Evolutionary conservation across 2,113 vertebrate genomes (phyloP).

Genomic region (Petrocephalus zakoni): DNA sequence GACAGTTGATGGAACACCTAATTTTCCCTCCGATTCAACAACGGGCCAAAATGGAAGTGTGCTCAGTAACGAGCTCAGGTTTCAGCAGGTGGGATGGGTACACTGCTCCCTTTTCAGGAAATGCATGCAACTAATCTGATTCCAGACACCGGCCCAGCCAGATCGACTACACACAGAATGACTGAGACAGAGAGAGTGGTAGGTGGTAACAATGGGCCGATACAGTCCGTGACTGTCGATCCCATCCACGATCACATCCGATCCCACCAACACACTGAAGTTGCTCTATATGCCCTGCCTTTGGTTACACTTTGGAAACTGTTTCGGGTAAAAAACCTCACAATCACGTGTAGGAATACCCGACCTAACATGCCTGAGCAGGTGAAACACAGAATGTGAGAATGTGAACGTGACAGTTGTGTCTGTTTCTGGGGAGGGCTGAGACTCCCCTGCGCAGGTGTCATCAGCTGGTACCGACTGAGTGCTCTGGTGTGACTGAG

Average conservation of each 20-base stretch:
- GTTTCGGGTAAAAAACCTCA: not conserved
- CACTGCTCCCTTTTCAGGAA: constrained; percentile 20
- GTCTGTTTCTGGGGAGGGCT: too few species aligned
- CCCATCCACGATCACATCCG: too few species aligned
- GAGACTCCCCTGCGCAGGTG: not conserved
- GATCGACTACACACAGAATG: not conserved
- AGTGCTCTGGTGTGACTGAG: too few species aligned
- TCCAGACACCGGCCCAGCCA: not conserved
- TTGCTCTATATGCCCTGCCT: not conserved
- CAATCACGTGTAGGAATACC: not conserved
- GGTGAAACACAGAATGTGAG: not conserved
- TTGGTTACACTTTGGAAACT: not conserved
- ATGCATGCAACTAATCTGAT: not conserved
- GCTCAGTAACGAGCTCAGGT: constrained; percentile 11
- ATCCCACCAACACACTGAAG: not conserved
- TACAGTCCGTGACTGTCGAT: not conserved
- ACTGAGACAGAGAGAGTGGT: not conserved
- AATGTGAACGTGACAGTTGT: not conserved
- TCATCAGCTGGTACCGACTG: not conserved
- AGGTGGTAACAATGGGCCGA: not conserved
- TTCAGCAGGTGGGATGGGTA: not conserved
- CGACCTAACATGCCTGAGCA: not conserved
- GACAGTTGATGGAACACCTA: not conserved
- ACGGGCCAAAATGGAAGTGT: not conserved
- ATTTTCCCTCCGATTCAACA: not conserved